Base-by-base conservation (phyloP, 2,888 invertebrate genomes). In the Linnaemya tessellans region DNA sequence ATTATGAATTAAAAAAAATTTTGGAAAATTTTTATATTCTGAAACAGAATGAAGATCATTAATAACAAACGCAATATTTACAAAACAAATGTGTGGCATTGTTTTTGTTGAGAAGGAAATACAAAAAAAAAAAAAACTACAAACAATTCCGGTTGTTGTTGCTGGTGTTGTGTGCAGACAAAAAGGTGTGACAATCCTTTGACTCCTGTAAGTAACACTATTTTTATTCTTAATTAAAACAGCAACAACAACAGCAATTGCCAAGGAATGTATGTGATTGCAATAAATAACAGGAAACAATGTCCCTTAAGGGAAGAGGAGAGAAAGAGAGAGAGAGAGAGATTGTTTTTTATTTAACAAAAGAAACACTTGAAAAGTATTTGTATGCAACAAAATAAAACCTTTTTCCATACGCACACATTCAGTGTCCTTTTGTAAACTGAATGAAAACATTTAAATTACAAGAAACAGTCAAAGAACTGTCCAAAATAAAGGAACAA, bases 31-130 rank as follows among this genome's bases (percentile, higher is more conserved):
- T 71, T 80, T 80, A 15, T 15, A 56, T 54, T 71, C 64, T 35
- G 3, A 62, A 49, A 71, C 7, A 8, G 22, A 74, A 60, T 49
- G 35, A 71, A 49, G 75, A 87, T 89, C 90, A 91, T 91, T 91
- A 90, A 92, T 91, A 91, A 92, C 89, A 88, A 89, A 92, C 92
- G 92, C 92, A 92, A 92, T 92, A 92, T 92, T 92, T 92, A 92
- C 92, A 92, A 92, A 92, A 92, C 92, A 92, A 92, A 92, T 90
- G 92, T 89, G 90, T 91, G 88, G 90, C 89, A 88, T 91, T 91
- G 89, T 89, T 70, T 4, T 84, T 35, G 49, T 11, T 11, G 54
- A 74, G 30, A 30, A 43, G 30, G 46, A 43, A 75, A 51, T 38
- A 30, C 71, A 30, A 46, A 65, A 62, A n/a, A n/a, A n/a, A n/a